Conservation (phyloP, 2,113 vertebrate genomes). For the Arizona elegans region DNA sequence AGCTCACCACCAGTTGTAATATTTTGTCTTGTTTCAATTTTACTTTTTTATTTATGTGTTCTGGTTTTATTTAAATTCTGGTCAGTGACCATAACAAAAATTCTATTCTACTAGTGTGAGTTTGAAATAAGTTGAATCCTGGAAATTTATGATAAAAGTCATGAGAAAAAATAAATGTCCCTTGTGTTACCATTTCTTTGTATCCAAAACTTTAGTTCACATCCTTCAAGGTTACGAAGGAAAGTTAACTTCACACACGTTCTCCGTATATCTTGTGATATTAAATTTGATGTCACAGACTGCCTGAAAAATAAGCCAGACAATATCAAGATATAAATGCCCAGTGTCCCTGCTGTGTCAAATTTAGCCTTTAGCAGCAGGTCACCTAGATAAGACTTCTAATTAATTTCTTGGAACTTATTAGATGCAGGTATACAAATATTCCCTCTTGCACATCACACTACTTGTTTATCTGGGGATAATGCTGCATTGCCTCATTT, state of each 20-base stretch:
- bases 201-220: not conserved
- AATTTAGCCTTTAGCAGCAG: not conserved
- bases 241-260: not conserved
- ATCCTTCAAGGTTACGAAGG: not conserved
- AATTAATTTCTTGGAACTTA: not conserved
- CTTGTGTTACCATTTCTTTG: not conserved
- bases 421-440: not conserved
- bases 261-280: not conserved
- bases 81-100: not conserved
- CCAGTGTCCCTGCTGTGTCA: not conserved
- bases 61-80: not conserved
- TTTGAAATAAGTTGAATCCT: not conserved
- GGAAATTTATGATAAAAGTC: not conserved
- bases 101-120: not conserved
- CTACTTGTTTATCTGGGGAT: not conserved
- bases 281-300: not conserved
- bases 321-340: not conserved
- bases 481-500: not conserved
- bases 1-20: not conserved
- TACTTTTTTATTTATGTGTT: not conserved
- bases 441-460: not conserved
- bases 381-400: not conserved
- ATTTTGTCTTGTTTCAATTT: not conserved
- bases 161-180: not conserved
- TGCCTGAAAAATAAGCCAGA: not conserved